Base-by-base conservation (phyloP, 2,888 invertebrate species). In the Diogma glabrata region DNA sequence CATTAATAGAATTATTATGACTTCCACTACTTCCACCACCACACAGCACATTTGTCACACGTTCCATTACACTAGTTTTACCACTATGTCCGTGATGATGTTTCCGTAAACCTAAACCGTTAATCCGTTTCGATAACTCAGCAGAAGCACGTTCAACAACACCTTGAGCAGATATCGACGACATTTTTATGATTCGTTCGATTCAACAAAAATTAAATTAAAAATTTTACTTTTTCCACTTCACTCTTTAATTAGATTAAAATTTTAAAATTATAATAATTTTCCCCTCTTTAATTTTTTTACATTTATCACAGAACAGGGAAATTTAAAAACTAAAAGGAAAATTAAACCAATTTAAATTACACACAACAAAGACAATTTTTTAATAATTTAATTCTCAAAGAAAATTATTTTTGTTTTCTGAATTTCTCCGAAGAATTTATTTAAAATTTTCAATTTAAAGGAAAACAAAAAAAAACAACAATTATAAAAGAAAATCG, bases 71-170 rank as follows among this genome's bases (percentile, higher is more conserved):
- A 66, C 82, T 82, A 22, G 78, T 73, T 61, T 77, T 75, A 55
- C 71, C 71, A 53, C 57, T 58, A 54, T 65, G 64, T 56, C 67
- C 67, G 57, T 69, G 70, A 78, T 79, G 70, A 58, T 70, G 69
- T 52, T 70, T 69, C 60, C 85, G 80, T 64, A 85, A 71, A 50
- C 84, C 82, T 60, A 88, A 75, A 55, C 88, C 88, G 64, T 87
- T 90, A 72, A 91, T 90, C 64, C 90, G 81, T 66, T 90, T 88
- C 60, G 88, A 85, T 58, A 91, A 76, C 72, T 91, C 90, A 57
- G 90, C 90, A 60, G 88, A 89, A 63, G 90, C 90, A 64, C 90
- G 80, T 76, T 91, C 90, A 70, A 91, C 90, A 65, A 90, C 89
- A 64, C 89, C 89, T 72, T 88, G 88, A 62, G 87, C 85, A 61